Base-by-base conservation (phyloP, 2,888 invertebrate species). In the Exocentrus adspersus region DNA sequence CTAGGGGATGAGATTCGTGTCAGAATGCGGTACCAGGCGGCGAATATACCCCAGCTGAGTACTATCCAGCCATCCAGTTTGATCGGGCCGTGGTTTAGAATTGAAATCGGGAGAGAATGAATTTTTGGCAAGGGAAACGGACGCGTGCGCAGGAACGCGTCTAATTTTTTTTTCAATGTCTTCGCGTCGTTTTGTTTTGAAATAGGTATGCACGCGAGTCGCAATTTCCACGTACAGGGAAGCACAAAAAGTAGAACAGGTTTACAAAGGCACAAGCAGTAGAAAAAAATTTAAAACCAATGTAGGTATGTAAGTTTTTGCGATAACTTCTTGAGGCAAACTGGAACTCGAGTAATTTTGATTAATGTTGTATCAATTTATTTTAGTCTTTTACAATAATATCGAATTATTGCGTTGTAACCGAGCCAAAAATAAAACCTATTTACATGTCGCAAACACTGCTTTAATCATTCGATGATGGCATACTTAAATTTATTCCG, bases 61-160 rank as follows among this genome's bases (percentile, higher is more conserved):
- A 60, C 76, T 77, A 80, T 85, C 84, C 84, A 86, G 86, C 85
- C 85, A 85, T 85, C 84, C 85, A 86, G 85, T 79, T 65, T 52
- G 69, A 68, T 75, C 70, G 65, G 73, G 67, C 60, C 60, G 62
- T 67, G 60, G 67, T 66, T 70, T 67, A 57, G 66, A 67, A 71
- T 69, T 72, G 64, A 69, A 65, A 58, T 56, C 60, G 65, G 41
- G 56, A 45, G 57, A 60, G 14, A 60, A 56, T 28, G 64, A 60
- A 68, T 66, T 51, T 65, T 54, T 24, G 65, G 65, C 69, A 69
- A 64, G 71, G 73, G n/a, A 71, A 62, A 65, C 72, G 52, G 59
- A 64, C 68, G 64, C 69, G 70, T 69, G 65, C 72, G 72, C 72
- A 66, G 69, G 71, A n/a, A 69, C 73, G 70, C n/a, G 2, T n/a